Conservation (phyloP, 2,797 vertebrate species). For the Phrynocephalus guinanensis region DNA sequence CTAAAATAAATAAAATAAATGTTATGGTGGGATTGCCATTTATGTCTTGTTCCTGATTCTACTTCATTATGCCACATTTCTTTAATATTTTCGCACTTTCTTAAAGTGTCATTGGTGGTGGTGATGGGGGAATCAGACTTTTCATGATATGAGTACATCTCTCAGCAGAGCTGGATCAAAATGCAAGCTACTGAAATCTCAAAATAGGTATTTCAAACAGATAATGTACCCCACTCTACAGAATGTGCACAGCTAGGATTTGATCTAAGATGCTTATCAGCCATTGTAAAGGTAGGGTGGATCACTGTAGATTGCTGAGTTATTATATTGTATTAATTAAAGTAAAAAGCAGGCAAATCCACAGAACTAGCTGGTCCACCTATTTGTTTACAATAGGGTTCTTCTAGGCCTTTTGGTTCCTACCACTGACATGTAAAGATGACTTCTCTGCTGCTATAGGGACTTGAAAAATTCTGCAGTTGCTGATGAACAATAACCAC, state of each 20-base stretch:
- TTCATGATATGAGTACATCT: neutral
- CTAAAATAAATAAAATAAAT: no score
- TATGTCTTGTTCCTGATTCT: neutral
- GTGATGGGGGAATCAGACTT: neutral
- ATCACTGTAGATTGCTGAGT: neutral
- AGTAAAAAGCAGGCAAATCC: neutral
- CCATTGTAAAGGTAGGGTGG: neutral
- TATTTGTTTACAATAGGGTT: constrained; percentile 30
- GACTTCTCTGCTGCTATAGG: neutral
- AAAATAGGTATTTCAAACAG: neutral
- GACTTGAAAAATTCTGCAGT: neutral
- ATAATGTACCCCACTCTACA: neutral
- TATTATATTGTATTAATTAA: neutral
- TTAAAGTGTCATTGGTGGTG: neutral
- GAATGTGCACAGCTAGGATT: neutral
- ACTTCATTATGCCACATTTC: neutral
- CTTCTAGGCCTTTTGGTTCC: neutral
- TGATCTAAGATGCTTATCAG: neutral
- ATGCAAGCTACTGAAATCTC: neutral
- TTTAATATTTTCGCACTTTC: neutral
- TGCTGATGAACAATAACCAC: neutral
- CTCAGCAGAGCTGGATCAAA: neutral
- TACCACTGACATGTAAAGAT: neutral
- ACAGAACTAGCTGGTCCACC: neutral
- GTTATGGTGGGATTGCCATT: neutral